Conservation (phyloP, 2,113 vertebrate genomes). For the Zootoca vivipara region DNA sequence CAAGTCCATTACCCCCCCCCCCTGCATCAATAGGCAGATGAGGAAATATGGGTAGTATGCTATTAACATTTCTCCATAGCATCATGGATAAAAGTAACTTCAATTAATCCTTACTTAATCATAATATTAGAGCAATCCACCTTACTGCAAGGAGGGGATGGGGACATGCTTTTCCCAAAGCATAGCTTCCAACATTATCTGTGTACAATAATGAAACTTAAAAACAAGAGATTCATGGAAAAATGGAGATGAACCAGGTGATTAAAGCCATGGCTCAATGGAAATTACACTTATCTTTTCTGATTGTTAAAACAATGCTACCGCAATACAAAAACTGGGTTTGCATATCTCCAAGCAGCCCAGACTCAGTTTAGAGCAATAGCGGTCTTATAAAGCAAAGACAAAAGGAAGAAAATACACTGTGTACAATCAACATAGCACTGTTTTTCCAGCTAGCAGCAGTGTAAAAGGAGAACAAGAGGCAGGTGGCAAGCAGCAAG, state of each 20-base stretch:
- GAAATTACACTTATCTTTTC: not conserved
- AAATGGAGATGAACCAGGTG: not conserved
- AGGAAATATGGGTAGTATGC: not conserved
- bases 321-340: not conserved
- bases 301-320: not conserved
- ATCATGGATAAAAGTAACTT: not conserved
- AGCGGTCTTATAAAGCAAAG: not conserved
- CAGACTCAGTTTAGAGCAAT: not conserved
- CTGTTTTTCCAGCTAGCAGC: not conserved
- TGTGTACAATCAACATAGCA: not conserved
- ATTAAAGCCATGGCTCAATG: not conserved
- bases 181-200: not conserved
- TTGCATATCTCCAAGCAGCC: not conserved
- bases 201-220: not conserved
- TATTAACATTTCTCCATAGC: not conserved
- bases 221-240: not conserved
- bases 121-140: not conserved
- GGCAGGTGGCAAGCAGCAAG: not conserved
- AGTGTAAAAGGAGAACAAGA: not conserved
- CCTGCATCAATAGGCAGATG: not conserved
- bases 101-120: not conserved
- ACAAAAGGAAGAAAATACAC: not conserved
- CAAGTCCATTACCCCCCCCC: not conserved
- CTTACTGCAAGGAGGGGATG: not conserved
- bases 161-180: not conserved